These are phyloP conservation scores for Trichomalopsis sarcophagae DNA, from an alignment of 1,140 invertebrate species.

Conservation along the genomic window DNA sequence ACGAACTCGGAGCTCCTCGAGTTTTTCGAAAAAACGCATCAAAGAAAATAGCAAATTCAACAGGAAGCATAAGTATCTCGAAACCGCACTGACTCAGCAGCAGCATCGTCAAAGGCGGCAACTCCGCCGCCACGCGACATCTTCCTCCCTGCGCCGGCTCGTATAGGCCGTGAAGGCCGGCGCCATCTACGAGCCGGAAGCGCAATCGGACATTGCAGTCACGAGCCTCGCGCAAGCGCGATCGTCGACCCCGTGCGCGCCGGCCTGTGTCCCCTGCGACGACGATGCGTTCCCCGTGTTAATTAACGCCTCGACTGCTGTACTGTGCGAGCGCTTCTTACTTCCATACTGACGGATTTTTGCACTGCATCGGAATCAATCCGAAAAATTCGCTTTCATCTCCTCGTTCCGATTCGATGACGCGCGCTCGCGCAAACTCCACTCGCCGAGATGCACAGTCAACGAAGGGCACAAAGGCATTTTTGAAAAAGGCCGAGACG, in stretches of 20 bases:
- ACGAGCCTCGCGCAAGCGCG: constrained; percentile 52
- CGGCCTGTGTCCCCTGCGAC: background rate
- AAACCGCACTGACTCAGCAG: background rate
- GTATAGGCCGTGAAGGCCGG: background rate
- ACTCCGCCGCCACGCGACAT: background rate
- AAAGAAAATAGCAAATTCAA: background rate
- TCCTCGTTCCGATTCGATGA: no score
- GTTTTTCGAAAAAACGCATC: no score
- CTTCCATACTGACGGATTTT: no score
- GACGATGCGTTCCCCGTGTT: constrained; percentile 47
- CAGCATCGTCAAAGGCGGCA: constrained; percentile 11
- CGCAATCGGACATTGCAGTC: constrained; percentile 62
- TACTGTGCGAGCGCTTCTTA: no score
- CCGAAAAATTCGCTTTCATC: no score
- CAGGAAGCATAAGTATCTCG: no score
- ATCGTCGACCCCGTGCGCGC: constrained; percentile 54
- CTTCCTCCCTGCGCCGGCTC: background rate
- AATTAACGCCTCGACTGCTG: constrained; percentile 53
- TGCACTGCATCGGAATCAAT: background rate
- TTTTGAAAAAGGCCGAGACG: background rate
- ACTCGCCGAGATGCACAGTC: no score
- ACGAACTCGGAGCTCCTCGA: no score
- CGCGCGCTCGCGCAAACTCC: no score
- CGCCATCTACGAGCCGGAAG: constrained; percentile 52
- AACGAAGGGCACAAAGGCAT: constrained; percentile 22